Percentiles rank a stretch among this genome's conserved stretches.
Conservation (phyloP, 2,113 vertebrate species). For the Balaenoptera acutorostrata region DNA sequence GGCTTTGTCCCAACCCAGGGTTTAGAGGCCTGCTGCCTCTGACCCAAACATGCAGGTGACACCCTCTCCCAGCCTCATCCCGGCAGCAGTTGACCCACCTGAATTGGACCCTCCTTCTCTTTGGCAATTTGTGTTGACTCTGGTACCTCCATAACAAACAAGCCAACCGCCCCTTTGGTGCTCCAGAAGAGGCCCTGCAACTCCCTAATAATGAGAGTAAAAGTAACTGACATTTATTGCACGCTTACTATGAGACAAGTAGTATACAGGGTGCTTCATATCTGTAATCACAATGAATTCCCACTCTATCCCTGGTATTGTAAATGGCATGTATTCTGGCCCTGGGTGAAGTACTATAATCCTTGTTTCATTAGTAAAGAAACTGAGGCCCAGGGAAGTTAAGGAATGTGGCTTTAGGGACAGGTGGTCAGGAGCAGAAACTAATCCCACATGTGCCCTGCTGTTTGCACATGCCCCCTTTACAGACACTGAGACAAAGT, state of each 20-base stretch:
- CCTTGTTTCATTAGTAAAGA: not conserved
- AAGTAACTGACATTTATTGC: not conserved
- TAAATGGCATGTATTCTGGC: not conserved
- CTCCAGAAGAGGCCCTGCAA: not conserved
- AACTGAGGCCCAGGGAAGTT: not conserved
- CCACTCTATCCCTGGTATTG: not conserved
- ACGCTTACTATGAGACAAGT: not conserved
- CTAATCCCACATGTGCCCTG: rapidly evolving
- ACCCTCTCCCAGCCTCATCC: not conserved
- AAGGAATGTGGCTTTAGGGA: not conserved
- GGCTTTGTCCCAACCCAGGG: not conserved
- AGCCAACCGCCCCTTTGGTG: not conserved
- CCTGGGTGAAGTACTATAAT: not conserved
- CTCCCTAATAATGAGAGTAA: not conserved
- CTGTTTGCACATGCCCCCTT: rapidly evolving
- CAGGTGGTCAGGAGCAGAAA: not conserved
- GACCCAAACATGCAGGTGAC: rapidly evolving
- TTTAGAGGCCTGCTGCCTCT: not conserved
- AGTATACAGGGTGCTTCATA: not conserved
- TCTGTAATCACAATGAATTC: too few relatives aligned
- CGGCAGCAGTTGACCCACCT: not conserved
- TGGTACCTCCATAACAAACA: not conserved
- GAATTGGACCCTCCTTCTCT: not conserved
- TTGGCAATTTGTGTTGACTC: not conserved
- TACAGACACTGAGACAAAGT: not conserved